Evolutionary conservation across 2,113 vertebrate genomes (phyloP).

Genomic region (Penelope pileata): DNA sequence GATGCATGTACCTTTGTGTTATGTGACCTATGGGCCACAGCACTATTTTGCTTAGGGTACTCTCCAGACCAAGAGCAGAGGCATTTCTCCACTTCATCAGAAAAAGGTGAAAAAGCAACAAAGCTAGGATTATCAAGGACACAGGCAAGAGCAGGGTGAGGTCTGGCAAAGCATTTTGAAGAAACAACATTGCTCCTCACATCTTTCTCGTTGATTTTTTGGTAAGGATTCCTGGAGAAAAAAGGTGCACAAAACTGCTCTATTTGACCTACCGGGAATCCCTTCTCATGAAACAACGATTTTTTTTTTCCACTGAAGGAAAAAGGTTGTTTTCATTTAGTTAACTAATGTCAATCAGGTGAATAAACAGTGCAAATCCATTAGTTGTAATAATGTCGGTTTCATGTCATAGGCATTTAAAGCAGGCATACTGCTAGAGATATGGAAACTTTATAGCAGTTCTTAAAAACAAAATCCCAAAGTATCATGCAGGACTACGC

Average conservation of each 20-base stretch:
- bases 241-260: background rate
- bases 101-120: background rate
- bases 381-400: background rate
- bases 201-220: background rate
- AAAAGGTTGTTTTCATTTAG: background rate
- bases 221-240: background rate
- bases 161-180: background rate
- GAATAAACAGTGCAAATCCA: background rate
- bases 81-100: background rate
- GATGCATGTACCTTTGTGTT: fast-evolving
- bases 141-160: background rate
- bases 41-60: background rate
- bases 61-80: background rate
- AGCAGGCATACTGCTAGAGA: background rate
- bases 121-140: background rate
- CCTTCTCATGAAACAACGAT: background rate
- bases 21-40: background rate
- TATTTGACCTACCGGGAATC: background rate
- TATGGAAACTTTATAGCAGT: background rate
- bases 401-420: background rate
- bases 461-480: background rate
- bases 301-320: background rate
- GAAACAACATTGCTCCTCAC: background rate
- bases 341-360: background rate
- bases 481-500: background rate